Base-by-base conservation (phyloP, 2,888 invertebrate species). In the Zygaena filipendulae region DNA sequence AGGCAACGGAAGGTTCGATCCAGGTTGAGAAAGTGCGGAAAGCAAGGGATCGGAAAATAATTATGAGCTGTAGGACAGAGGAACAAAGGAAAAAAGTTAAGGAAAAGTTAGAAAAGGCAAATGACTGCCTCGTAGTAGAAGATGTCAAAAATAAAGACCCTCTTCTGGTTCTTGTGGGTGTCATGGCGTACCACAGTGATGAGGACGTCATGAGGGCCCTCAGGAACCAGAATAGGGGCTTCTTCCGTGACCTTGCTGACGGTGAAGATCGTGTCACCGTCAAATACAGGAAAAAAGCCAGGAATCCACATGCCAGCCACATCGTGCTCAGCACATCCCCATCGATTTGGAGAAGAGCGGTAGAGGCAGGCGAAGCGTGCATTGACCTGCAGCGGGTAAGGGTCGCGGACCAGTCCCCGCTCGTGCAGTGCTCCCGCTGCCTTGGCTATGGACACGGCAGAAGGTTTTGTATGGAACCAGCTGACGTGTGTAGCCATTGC, bases 1-100 rank as follows among this genome's bases (percentile, higher is more conserved):
- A 33, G 5, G 29, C 31, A 3, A 33, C 32, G 10, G 33, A 33
- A 11, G 37, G 27, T 3, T 13, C 30, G 14, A 12, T 32, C 1
- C 16, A 12, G 9, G 23, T 35, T 4, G 35, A 38, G 2, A 33
- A 14, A 13, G 26, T 33, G 1, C n/a, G n/a, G n/a, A n/a, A n/a
- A n/a, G n/a, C n/a, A n/a, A n/a, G n/a, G n/a, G n/a, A n/a, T n/a
- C n/a, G 34, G 9, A 39, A 34, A 18, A 19, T 39, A 2, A 27
- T 39, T 11, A 24, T 39, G 20, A 30, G 36, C 1, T 36, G 27
- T 18, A 13, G 4, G 7, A 31, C 30, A 2, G 10, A 23, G 12
- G 29, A 30, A 11, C 31, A 36, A 12, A 13, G 25, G 9, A 12
- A 30, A 3, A 27, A 29, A n/a, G 11, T 31, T 6, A 33, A 33